These are phyloP conservation scores for Varanus komodoensis DNA, from an alignment of 2,113 vertebrate genomes.

Conservation along the genomic window DNA sequence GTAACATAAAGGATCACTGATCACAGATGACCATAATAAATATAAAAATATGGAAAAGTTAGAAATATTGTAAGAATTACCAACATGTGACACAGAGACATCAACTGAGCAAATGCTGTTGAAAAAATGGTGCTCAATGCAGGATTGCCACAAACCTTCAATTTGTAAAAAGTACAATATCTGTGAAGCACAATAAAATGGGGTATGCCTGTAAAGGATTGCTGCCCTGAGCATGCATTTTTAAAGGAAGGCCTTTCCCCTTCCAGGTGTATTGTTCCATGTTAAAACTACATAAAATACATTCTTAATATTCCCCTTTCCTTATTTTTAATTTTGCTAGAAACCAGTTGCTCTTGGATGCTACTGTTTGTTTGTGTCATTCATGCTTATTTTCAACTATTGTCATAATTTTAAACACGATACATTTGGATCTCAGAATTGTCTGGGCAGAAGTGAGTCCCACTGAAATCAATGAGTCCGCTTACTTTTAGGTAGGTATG, in stretches of 20 bases:
- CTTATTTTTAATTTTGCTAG: not conserved
- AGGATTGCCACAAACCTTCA: too few relatives aligned
- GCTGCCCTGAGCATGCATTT: conserved; percentile 24
- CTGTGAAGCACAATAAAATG: too few relatives aligned
- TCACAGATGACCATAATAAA: too few relatives aligned
- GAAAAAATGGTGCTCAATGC: too few relatives aligned
- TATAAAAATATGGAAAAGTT: too few relatives aligned
- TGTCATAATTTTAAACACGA: not conserved
- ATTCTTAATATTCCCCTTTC: conserved; percentile 64
- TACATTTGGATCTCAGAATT: not conserved
- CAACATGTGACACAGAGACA: too few relatives aligned
- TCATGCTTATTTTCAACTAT: not conserved
- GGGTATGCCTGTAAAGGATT: too few relatives aligned
- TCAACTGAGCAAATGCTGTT: too few relatives aligned
- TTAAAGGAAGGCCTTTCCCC: conserved; percentile 37
- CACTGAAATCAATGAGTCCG: not conserved
- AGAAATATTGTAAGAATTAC: too few relatives aligned
- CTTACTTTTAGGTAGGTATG: not conserved
- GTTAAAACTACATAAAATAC: conserved; percentile 64
- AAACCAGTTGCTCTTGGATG: not conserved
- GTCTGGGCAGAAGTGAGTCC: not conserved
- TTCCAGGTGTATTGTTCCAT: conserved; percentile 52
- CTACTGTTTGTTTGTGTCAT: not conserved
- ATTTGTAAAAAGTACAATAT: too few relatives aligned
- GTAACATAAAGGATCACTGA: too few relatives aligned